Base-by-base conservation (phyloP, 2,797 vertebrate genomes). In the Pteropus rufus region DNA sequence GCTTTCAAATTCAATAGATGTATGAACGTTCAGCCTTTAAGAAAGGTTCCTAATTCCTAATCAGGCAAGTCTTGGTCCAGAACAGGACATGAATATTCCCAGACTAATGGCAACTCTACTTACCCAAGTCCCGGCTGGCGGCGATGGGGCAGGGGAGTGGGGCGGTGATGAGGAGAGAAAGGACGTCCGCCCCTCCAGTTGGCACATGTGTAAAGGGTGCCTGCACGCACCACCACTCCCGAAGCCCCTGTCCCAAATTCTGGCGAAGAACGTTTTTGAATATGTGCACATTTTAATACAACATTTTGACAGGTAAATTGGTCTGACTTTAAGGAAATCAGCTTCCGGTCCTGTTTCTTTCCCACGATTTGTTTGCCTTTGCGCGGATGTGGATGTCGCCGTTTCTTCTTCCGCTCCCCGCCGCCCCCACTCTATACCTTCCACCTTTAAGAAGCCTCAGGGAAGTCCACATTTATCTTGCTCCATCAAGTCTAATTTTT, bases 401-500 rank as follows among this genome's bases (percentile, higher is more conserved):
- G 9, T 46, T 49, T 67, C 39, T 58, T 84, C 36, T 36, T 36
- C 36, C 36, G 36, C 34, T 34, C 39, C 31, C 34, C 49, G 34
- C 34, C 34, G 34, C 34, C 14, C 34, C 31, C 19, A 2, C 39
- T 14, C 72, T 41, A 10, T 9, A 65, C 2, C 19, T 29, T n/a
- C 41, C n/a, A 73, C 91, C 92, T 91, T 80, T 81, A 89, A 91
- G 67, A 70, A 67, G 95, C 93, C 79, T 97, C 91, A 92, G 89
- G 41, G 70, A 14, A 95, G 84, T 97, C 96, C 94, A 94, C 87
- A 96, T 98, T 98, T 98, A 96, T 97, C 92, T 95, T 82, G 72
- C 70, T 93, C 44, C 97, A 87, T 97, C 70, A 3, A 93, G 76
- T 96, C 98, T 97, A 97, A 96, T 97, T 98, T 98, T 98, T 97